Evolutionary conservation across 2,888 invertebrate genomes (phyloP).

Genomic region (Dasysyrphus albostriatus): DNA sequence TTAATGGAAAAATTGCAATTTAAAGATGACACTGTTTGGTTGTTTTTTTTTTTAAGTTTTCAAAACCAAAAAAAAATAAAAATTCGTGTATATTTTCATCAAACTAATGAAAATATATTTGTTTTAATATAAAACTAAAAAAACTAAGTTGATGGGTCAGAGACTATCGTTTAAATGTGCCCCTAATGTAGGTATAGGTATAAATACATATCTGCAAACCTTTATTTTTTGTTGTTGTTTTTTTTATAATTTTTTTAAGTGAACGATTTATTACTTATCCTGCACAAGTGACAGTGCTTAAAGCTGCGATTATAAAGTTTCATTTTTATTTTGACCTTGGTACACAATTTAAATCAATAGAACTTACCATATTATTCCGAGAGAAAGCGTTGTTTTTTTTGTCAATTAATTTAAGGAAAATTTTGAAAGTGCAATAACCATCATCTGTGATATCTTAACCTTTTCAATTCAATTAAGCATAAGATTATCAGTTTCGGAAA

Average conservation of each 20-base stretch:
- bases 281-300: background rate
- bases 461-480: too few relatives aligned
- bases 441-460: too few relatives aligned
- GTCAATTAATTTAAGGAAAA: background rate
- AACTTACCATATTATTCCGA: background rate
- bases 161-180: too few relatives aligned
- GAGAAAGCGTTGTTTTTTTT: background rate
- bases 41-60: background rate
- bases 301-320: conserved; percentile 24
- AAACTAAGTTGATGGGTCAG: too few relatives aligned
- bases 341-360: background rate
- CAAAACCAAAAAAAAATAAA: background rate
- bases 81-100: background rate
- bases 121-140: background rate
- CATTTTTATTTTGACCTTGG: conserved; percentile 14
- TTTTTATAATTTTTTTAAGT: background rate
- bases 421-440: background rate
- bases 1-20: conserved; percentile 22
- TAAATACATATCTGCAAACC: background rate
- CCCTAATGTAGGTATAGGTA: too few relatives aligned
- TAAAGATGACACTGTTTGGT: background rate
- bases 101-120: background rate
- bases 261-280: conserved; percentile 3
- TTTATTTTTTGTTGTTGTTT: background rate
- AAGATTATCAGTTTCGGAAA: too few relatives aligned